A percentile compares a stretch with the other conserved stretches of the same genome.
Conservation (phyloP, 1,140 invertebrate genomes). For the Ctenoplectra terminalis region DNA sequence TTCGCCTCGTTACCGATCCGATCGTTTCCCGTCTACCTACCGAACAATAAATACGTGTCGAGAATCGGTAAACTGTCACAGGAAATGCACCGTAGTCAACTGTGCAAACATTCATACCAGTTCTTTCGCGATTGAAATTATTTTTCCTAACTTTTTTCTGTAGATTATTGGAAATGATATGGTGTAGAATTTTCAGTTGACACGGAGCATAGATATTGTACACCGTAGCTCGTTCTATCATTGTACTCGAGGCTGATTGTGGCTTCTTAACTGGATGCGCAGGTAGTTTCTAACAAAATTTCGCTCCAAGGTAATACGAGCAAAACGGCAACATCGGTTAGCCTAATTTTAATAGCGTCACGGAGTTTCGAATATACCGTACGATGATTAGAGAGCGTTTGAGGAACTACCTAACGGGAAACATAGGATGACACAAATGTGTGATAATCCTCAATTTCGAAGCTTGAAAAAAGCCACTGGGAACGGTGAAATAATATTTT, state of each 20-base stretch:
- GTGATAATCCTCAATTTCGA: too few relatives aligned
- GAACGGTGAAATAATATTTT: too few relatives aligned
- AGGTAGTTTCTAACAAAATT: neutral
- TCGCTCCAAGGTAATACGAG: neutral
- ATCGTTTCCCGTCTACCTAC: too few relatives aligned
- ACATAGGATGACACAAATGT: neutral
- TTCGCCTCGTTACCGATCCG: neutral
- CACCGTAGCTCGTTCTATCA: neutral
- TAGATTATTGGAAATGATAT: too few relatives aligned
- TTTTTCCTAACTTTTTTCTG: neutral
- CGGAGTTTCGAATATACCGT: neutral
- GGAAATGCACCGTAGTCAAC: neutral
- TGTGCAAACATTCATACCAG: neutral
- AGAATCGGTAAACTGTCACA: slow-evolving; percentile 16
- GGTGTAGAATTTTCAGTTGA: neutral
- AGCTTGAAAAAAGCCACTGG: too few relatives aligned
- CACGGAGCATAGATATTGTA: neutral
- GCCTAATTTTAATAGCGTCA: neutral
- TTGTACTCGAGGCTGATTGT: neutral
- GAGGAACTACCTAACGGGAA: too few relatives aligned
- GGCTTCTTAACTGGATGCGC: neutral
- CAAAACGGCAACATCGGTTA: neutral
- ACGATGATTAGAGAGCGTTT: neutral
- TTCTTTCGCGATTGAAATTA: neutral
- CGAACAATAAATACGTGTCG: neutral